phyloP scores from a whole-genome alignment of 2,888 invertebrate species.

The Scrobipalpa costella region DNA sequence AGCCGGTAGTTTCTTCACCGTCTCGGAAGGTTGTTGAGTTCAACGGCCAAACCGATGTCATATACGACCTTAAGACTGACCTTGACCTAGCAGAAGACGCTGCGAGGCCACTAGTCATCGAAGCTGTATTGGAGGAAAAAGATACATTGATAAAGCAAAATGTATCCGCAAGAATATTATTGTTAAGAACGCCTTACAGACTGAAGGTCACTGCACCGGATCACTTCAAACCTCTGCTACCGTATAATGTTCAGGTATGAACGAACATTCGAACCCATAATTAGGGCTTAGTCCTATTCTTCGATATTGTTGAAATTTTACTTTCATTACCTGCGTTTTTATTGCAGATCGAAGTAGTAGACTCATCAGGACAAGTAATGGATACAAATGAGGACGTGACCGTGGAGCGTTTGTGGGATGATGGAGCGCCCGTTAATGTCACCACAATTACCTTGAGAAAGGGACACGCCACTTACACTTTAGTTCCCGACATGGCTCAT shows the following conservation, averaged over 20 bases:
- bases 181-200: constrained; percentile 79
- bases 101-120: constrained; percentile 90
- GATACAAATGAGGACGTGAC: constrained; percentile 58
- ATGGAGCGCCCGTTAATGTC: constrained; percentile 66
- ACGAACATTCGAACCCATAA: constrained; percentile 33
- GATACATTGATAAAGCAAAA: constrained; percentile 93
- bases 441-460: constrained; percentile 57
- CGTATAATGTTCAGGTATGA: constrained; percentile 88
- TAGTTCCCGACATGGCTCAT: constrained; percentile 68
- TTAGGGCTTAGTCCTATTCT: too few species aligned
- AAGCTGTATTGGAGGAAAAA: constrained; percentile 94
- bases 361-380: constrained; percentile 60
- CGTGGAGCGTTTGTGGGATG: constrained; percentile 71
- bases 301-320: not conserved
- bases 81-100: constrained; percentile 88
- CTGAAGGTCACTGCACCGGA: constrained; percentile 92
- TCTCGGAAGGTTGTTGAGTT: constrained; percentile 86
- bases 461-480: constrained; percentile 60
- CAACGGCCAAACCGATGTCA: constrained; percentile 84
- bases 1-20: constrained; percentile 87
- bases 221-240: constrained; percentile 93
- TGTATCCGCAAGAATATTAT: constrained; percentile 82
- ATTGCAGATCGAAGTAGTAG: constrained; percentile 64
- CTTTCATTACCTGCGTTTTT: constrained; percentile 21
- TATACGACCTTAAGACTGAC: constrained; percentile 88